Evolutionary conservation across 1,140 invertebrate species (phyloP).

Genomic region (Grapholita molesta): DNA sequence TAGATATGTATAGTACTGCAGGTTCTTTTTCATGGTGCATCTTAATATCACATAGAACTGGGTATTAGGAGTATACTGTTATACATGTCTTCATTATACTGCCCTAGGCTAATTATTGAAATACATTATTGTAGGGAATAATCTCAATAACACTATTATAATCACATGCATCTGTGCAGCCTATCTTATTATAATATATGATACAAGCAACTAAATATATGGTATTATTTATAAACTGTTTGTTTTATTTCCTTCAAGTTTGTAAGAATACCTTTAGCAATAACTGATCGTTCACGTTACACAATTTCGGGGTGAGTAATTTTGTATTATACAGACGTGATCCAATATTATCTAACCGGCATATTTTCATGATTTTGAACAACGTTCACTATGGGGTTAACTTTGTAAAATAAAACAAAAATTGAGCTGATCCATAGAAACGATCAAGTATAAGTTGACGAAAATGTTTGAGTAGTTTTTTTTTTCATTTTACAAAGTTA

Average conservation of each 20-base stretch:
- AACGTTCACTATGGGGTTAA: too few species aligned
- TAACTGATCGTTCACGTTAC: too few species aligned
- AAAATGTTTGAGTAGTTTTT: too few species aligned
- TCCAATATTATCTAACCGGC: too few species aligned
- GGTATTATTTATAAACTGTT: not conserved
- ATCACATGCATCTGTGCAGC: slow-evolving; percentile 4
- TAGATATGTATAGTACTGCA: not conserved
- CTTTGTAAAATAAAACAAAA: too few species aligned
- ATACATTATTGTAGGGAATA: slow-evolving; percentile 16
- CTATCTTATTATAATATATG: too few species aligned
- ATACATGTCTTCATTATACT: slow-evolving; percentile 5
- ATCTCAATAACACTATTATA: slow-evolving; percentile 8
- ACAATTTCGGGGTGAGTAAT: too few species aligned
- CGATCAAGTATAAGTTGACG: too few species aligned
- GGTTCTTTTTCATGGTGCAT: not conserved
- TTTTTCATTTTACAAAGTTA: too few species aligned
- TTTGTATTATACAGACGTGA: too few species aligned
- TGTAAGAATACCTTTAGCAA: not conserved
- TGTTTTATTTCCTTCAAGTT: not conserved
- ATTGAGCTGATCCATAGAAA: too few species aligned
- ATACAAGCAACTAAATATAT: slow-evolving; percentile 7
- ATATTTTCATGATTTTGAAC: too few species aligned
- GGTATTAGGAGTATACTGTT: not conserved
- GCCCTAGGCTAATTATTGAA: not conserved
- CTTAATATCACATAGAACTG: not conserved